A percentile compares a stretch with the other conserved stretches of the same genome.
These are phyloP conservation scores for Entelurus aequoreus DNA, from an alignment of 2,113 vertebrate genomes.

Conservation along the genomic window DNA sequence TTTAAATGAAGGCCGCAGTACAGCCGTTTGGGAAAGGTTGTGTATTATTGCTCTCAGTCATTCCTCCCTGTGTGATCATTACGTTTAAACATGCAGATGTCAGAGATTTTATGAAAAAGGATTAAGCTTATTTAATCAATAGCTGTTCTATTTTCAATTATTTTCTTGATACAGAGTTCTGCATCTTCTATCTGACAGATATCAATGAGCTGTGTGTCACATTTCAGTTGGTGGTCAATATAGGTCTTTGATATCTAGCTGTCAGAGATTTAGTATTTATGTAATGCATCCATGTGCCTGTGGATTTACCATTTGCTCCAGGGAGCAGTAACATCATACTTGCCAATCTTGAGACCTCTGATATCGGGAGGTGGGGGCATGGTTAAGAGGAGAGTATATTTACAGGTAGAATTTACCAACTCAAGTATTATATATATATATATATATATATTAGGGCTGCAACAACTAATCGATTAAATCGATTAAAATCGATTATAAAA, in stretches of 20 bases:
- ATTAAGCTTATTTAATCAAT: conserved; percentile 13
- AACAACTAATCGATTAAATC: no score
- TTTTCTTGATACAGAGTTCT: conserved; percentile 21
- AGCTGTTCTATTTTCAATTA: conserved; percentile 14
- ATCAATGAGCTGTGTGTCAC: conserved; percentile 37
- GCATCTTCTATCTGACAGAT: conserved; percentile 38
- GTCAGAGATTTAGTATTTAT: conserved; percentile 23
- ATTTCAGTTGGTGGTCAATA: conserved; percentile 47
- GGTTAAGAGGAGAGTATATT: no score
- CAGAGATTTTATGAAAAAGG: conserved; percentile 17
- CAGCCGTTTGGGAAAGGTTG: conserved; percentile 44
- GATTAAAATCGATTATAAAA: no score
- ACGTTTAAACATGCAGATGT: conserved; percentile 43
- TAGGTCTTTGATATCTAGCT: conserved; percentile 38
- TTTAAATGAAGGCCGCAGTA: conserved; percentile 48
- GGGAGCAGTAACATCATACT: conserved; percentile 22
- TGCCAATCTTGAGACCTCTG: no score
- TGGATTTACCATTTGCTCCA: conserved; percentile 30
- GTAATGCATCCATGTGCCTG: conserved; percentile 22
- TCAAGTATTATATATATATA: no score
- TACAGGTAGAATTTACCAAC: no score
- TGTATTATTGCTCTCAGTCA: conserved; percentile 23
- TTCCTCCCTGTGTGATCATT: conserved; percentile 26
- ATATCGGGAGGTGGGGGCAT: no score
- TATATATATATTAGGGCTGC: no score